Base-by-base conservation (phyloP, 2,113 vertebrate genomes). In the Holacanthus passer region DNA sequence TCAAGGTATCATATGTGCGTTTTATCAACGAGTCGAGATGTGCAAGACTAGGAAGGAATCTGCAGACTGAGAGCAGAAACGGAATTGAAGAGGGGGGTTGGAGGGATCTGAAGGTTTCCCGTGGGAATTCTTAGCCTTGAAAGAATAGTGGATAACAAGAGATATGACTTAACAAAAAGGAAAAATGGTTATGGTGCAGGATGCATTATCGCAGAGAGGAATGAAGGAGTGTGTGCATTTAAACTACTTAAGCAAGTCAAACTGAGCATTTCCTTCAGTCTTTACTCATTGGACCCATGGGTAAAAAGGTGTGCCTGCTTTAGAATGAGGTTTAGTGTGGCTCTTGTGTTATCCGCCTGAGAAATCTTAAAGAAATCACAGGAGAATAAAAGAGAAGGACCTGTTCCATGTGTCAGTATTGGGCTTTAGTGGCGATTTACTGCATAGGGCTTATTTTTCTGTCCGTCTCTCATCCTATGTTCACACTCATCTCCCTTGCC, bases 1-100 rank as follows among this genome's bases (percentile, higher is more conserved):
- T 89, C 75, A 89, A 85, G 88, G 84, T 88, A 84, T 91, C 87
- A 63, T 84, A 77, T 90, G 88, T 81, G 62, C n/a, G 24, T 90
- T 88, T 85, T 84, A 84, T 88, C 88, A 82, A 52, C 74, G 77
- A 82, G 63, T 39, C 20, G 48, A 83, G 77, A 37, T 72, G 68
- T 78, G 78, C 22, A 55, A 79, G 78, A 88, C 87, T 48, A 47
- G 59, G 32, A 73, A 79, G 65, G 50, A 80, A 66, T 70, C 20
- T 22, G 14, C 65, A 77, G 52, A 80, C 41, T 48, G 58, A 55
- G n/a, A 55, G 32, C 27, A 48, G 58, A 8, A 48, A 64, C 48
- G 20, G 66, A 80, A 63, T 29, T 31, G 59, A 64, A 39, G 58
- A 37, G 43, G 8, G 29, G 20, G 55, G 45, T 52, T 70, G 47